Percentiles rank a stretch among this genome's conserved stretches.
These are phyloP conservation scores for Erebia ligea DNA, from an alignment of 2,888 invertebrate genomes.

Conservation along the genomic window DNA sequence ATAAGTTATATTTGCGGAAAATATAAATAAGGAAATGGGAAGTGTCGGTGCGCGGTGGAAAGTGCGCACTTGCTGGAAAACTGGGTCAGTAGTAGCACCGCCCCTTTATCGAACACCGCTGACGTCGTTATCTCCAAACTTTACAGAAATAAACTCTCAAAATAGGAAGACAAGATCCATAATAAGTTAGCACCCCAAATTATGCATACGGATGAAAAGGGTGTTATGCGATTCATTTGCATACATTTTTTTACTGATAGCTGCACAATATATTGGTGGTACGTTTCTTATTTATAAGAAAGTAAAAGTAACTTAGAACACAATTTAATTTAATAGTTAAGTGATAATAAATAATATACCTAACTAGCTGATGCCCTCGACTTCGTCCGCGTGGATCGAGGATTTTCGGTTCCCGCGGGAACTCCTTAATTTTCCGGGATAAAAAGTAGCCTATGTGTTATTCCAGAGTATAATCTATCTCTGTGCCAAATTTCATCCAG, in stretches of 20 bases:
- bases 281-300: background rate
- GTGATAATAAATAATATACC: too few relatives aligned
- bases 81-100: constrained; percentile 82
- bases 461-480: too few relatives aligned
- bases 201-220: constrained; percentile 59
- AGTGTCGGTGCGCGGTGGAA: constrained; percentile 76
- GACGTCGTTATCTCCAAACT: constrained; percentile 49
- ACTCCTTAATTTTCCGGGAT: too few relatives aligned
- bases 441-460: too few relatives aligned
- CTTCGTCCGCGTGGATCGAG: too few relatives aligned
- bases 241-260: constrained; percentile 52
- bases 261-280: constrained; percentile 9
- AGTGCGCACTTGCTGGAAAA: constrained; percentile 79
- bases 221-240: constrained; percentile 69
- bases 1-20: constrained; percentile 56
- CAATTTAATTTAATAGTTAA: too few relatives aligned
- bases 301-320: background rate
- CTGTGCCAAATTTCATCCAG: too few relatives aligned
- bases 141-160: constrained; percentile 67
- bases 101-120: constrained; percentile 79
- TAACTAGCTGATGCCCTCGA: too few relatives aligned
- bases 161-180: constrained; percentile 58
- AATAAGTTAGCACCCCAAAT: constrained; percentile 47
- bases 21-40: constrained; percentile 71
- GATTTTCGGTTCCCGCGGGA: too few relatives aligned